A percentile compares a stretch with the other conserved stretches of the same genome.
Evolutionary conservation across 2,113 vertebrate genomes (phyloP).

Genomic region (Anarrhichthys ocellatus): DNA sequence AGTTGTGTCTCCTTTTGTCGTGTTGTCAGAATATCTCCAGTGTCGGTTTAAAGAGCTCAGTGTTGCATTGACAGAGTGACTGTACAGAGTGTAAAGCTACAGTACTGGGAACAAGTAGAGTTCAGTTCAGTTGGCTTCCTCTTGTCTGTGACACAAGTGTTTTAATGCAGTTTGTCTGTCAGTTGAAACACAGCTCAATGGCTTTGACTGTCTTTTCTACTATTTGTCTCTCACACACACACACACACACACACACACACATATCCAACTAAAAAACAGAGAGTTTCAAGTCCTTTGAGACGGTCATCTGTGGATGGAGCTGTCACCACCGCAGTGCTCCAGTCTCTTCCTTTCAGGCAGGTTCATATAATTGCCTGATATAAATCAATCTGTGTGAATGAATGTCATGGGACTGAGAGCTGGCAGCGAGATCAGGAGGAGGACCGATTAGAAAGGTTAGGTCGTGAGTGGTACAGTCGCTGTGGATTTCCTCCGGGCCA

Average conservation of each 20-base stretch:
- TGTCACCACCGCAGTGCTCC: slow-evolving; percentile 48
- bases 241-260: slow-evolving; percentile 7
- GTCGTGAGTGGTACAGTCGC: slow-evolving; percentile 20
- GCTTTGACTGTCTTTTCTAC: slow-evolving; percentile 61
- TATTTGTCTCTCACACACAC: slow-evolving; percentile 47
- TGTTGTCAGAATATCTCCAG: slow-evolving; percentile 27
- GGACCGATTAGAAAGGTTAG: slow-evolving; percentile 39
- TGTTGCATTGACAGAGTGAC: slow-evolving; percentile 29
- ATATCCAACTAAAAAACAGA: slow-evolving; percentile 9
- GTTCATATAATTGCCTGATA: slow-evolving; percentile 61
- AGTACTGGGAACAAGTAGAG: slow-evolving; percentile 49
- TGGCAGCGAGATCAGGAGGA: slow-evolving; percentile 30
- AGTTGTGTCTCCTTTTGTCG: slow-evolving; percentile 17
- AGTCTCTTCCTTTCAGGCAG: slow-evolving; percentile 45
- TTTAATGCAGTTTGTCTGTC: slow-evolving; percentile 44
- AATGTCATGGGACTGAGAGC: slow-evolving; percentile 52
- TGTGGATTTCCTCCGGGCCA: slow-evolving; percentile 48
- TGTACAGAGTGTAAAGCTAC: slow-evolving; percentile 20
- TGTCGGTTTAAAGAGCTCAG: slow-evolving; percentile 41
- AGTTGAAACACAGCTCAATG: slow-evolving; percentile 48
- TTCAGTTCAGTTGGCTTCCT: slow-evolving; percentile 37
- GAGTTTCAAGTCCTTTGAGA: slow-evolving; percentile 41
- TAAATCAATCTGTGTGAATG: slow-evolving; percentile 54
- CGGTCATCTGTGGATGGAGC: slow-evolving; percentile 58
- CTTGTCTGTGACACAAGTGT: slow-evolving; percentile 58